Conservation (phyloP, 2,888 invertebrate species). For the Panorpa germanica region DNA sequence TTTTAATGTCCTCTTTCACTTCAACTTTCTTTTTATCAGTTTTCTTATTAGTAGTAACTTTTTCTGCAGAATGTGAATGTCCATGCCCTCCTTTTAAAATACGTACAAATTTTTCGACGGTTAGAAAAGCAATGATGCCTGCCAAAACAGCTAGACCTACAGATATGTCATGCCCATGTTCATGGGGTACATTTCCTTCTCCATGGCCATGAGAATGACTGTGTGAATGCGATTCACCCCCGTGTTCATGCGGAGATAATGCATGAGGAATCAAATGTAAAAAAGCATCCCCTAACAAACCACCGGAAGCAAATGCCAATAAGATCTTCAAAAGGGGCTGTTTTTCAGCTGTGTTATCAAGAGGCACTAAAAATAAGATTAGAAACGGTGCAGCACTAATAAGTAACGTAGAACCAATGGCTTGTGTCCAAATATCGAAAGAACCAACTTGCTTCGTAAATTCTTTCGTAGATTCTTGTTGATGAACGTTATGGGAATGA, state of each 20-base stretch:
- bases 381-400: conserved; percentile 93
- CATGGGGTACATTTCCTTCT: conserved; percentile 26
- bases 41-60: conserved; percentile 15
- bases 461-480: too few relatives aligned
- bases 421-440: conserved; percentile 51
- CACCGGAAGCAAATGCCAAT: conserved; percentile 85
- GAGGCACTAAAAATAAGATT: conserved; percentile 79
- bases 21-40: conserved; percentile 22
- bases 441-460: neutral
- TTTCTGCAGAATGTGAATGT: conserved; percentile 49
- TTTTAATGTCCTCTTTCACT: conserved; percentile 37
- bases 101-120: conserved; percentile 84
- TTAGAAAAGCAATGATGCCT: conserved; percentile 81
- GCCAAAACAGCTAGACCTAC: conserved; percentile 89
- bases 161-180: conserved; percentile 59
- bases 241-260: conserved; percentile 33
- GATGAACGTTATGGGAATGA: conserved; percentile 16
- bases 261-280: conserved; percentile 98
- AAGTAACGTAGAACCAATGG: conserved; percentile 75
- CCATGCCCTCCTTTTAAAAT: conserved; percentile 68
- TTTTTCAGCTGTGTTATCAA: conserved; percentile 70
- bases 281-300: conserved; percentile 95
- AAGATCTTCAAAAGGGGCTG: conserved; percentile 77
- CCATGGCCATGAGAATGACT: conserved; percentile 34
- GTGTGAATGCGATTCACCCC: conserved; percentile 20